phyloP scores from a whole-genome alignment of 2,888 invertebrate species.

The Tetragonisca angustula region DNA sequence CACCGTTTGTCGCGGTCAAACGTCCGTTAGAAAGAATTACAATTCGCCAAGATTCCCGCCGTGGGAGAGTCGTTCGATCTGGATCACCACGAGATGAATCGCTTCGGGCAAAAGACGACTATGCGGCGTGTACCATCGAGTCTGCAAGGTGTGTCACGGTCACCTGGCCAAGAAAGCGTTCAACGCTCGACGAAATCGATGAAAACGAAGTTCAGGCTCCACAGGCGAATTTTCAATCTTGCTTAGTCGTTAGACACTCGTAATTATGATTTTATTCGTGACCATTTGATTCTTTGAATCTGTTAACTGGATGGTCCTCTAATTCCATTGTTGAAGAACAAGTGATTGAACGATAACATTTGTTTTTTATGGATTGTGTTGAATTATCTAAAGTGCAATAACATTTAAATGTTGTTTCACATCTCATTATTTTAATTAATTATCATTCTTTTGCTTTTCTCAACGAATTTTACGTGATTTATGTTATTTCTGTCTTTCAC shows the following conservation, averaged over 20 bases:
- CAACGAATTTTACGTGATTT: no score
- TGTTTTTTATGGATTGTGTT: background rate
- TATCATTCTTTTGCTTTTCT: no score
- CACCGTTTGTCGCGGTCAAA: slow-evolving; percentile 66
- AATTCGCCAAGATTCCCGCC: slow-evolving; percentile 59
- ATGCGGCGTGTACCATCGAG: slow-evolving; percentile 38
- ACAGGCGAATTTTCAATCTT: background rate
- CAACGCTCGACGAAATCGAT: slow-evolving; percentile 65
- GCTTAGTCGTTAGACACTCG: background rate
- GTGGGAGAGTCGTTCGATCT: slow-evolving; percentile 77
- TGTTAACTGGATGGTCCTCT: background rate
- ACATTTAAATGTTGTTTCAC: background rate
- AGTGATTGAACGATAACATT: no score
- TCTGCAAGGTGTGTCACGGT: slow-evolving; percentile 65
- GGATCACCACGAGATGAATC: slow-evolving; percentile 64
- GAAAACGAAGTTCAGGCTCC: slow-evolving; percentile 41
- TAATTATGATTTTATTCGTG: background rate
- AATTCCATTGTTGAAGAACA: background rate
- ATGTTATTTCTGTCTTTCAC: no score
- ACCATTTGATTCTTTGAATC: background rate
- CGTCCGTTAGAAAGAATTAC: slow-evolving; percentile 60
- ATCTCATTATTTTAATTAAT: no score
- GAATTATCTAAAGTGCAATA: background rate
- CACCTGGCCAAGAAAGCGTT: slow-evolving; percentile 63
- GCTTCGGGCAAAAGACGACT: slow-evolving; percentile 52